phyloP scores from a whole-genome alignment of 1,140 invertebrate species.

The Hormaphis cornu region DNA sequence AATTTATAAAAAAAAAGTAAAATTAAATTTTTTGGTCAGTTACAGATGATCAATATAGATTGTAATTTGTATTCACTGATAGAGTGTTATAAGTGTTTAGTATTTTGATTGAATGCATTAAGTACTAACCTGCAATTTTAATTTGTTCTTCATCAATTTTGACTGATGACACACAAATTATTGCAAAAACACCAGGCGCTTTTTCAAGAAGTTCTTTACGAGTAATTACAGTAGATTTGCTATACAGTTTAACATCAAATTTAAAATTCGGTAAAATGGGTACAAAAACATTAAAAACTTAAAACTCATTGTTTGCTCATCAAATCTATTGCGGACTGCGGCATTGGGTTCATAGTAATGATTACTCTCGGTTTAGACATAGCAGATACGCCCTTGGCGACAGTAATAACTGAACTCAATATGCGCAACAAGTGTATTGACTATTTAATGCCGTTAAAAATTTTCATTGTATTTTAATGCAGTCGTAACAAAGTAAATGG shows the following conservation, averaged over 20 bases:
- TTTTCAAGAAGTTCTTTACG: slow-evolving; percentile 57
- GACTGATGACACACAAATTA: slow-evolving; percentile 75
- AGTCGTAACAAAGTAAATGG: too few relatives aligned
- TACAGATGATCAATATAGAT: too few relatives aligned
- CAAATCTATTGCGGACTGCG: not conserved
- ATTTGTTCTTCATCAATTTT: slow-evolving; percentile 75
- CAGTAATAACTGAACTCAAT: too few relatives aligned
- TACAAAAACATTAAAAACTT: not conserved
- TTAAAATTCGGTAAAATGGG: slow-evolving; percentile 45
- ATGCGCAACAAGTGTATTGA: too few relatives aligned
- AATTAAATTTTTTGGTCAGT: too few relatives aligned
- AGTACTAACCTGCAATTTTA: slow-evolving; percentile 44
- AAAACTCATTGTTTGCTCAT: not conserved
- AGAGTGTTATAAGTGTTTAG: not conserved
- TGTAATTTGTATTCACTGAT: too few relatives aligned
- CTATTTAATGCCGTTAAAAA: too few relatives aligned
- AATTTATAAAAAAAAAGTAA: too few relatives aligned
- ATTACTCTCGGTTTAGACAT: slow-evolving; percentile 8
- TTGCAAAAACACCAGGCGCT: slow-evolving; percentile 59
- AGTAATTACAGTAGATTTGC: slow-evolving; percentile 56
- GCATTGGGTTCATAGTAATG: not conserved
- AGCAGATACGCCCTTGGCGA: too few relatives aligned
- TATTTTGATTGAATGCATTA: not conserved
- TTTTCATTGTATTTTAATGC: too few relatives aligned
- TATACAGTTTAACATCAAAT: slow-evolving; percentile 61